These are phyloP conservation scores for Zoanthus sansibaricus DNA, from an alignment of 92 coral and sea anemone species.

Conservation along the genomic window DNA sequence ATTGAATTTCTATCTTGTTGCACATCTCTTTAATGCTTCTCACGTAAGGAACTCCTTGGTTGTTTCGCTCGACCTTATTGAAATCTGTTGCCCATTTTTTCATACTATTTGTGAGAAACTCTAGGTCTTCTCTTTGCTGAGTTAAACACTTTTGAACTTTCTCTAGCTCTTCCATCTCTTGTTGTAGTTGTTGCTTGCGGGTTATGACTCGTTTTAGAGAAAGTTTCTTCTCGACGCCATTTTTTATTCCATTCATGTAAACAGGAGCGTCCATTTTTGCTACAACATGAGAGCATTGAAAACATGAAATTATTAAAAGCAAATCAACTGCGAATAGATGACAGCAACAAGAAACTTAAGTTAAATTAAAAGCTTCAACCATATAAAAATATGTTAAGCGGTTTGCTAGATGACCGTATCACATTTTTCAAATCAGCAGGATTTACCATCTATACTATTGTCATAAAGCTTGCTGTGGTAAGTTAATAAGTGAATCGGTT, in stretches of 20 bases:
- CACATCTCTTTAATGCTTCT: constrained; percentile 91
- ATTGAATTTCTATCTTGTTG: constrained; percentile 64
- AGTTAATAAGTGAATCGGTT: background rate
- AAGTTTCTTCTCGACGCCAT: constrained; percentile 70
- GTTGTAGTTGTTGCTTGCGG: constrained; percentile 67
- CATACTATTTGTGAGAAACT: constrained; percentile 65
- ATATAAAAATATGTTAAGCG: constrained; percentile 9
- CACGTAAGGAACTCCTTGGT: constrained; percentile 93
- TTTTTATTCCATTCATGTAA: constrained; percentile 71
- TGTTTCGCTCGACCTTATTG: constrained; percentile 89
- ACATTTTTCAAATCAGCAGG: constrained; percentile 8
- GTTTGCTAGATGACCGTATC: background rate
- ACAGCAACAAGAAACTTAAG: background rate
- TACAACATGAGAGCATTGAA: background rate
- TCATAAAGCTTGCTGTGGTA: constrained; percentile 6
- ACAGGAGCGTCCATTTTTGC: constrained; percentile 79
- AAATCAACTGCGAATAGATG: background rate
- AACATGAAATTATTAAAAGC: background rate
- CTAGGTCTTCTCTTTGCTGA: constrained; percentile 76
- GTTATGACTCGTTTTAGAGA: constrained; percentile 73
- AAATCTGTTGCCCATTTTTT: constrained; percentile 75
- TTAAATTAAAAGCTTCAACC: background rate
- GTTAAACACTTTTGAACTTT: constrained; percentile 73
- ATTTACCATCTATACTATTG: background rate
- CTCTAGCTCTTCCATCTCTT: constrained; percentile 68